phyloP scores from a whole-genome alignment of 2,888 invertebrate genomes.

The Sturmia bella region DNA sequence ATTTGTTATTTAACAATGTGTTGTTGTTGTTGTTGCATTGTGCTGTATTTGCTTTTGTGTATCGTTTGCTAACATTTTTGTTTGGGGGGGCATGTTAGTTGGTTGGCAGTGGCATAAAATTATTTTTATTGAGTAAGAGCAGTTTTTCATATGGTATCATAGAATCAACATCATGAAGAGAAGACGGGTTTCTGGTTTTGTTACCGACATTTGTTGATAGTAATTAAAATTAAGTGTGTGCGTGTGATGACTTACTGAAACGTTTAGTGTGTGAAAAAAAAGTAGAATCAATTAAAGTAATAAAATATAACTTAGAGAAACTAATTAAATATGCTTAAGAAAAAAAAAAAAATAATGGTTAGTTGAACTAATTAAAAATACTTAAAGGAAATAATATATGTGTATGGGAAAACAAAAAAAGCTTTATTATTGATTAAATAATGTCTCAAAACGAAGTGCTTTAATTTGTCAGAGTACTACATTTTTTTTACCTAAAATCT shows the following conservation, averaged over 20 bases:
- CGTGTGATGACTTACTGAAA: constrained; percentile 34
- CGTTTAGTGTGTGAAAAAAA: constrained; percentile 27
- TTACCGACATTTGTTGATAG: neutral
- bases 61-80: neutral
- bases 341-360: constrained; percentile 3
- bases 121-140: constrained; percentile 71
- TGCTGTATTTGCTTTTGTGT: constrained; percentile 1
- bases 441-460: neutral
- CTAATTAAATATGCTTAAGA: neutral
- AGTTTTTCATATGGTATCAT: constrained; percentile 72
- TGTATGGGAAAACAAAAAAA: too few relatives aligned
- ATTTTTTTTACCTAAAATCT: neutral
- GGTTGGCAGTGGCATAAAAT: constrained; percentile 47
- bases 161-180: constrained; percentile 53
- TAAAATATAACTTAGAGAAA: neutral
- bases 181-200: constrained; percentile 35
- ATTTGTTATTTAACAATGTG: constrained; percentile 13
- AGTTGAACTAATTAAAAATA: neutral
- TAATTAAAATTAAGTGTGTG: constrained; percentile 33
- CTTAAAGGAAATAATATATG: too few relatives aligned
- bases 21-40: constrained; percentile 22
- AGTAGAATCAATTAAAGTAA: constrained; percentile 10
- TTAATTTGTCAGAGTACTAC: neutral
- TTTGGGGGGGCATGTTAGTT: constrained; percentile 22
- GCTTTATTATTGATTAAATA: neutral